Conservation (phyloP, 2,113 vertebrate genomes). For the Spheniscus mendiculus region DNA sequence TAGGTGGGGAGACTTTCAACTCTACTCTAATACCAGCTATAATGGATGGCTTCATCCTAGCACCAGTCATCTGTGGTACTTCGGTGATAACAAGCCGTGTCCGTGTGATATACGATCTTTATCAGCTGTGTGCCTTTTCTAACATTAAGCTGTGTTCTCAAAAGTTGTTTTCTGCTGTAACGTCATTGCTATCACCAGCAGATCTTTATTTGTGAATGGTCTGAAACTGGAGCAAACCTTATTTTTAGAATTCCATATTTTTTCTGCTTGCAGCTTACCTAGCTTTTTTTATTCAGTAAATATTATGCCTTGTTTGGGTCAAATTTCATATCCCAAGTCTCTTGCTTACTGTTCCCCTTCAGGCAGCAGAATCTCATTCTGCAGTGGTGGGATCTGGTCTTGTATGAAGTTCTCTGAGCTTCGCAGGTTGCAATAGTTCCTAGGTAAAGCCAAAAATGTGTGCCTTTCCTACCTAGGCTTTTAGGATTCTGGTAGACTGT, state of each 20-base stretch:
- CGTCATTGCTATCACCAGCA: background rate
- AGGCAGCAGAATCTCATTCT: background rate
- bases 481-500: background rate
- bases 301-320: background rate
- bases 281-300: background rate
- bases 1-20: background rate
- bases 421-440: background rate
- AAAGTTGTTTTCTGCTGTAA: background rate
- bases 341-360: background rate
- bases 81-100: background rate
- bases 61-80: background rate
- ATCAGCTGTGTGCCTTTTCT: background rate
- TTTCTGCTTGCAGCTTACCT: background rate
- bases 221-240: background rate
- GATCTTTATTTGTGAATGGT: background rate
- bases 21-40: background rate
- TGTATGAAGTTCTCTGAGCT: background rate
- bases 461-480: background rate
- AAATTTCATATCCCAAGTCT: background rate
- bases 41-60: constrained; percentile 2
- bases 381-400: background rate
- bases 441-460: background rate
- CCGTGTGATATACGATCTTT: background rate
- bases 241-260: background rate
- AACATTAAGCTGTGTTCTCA: background rate